Evolutionary conservation across 2,888 invertebrate species (phyloP), one percentile per base, ranked within the genome.

Genomic region (Philhelius pedissequus): DNA sequence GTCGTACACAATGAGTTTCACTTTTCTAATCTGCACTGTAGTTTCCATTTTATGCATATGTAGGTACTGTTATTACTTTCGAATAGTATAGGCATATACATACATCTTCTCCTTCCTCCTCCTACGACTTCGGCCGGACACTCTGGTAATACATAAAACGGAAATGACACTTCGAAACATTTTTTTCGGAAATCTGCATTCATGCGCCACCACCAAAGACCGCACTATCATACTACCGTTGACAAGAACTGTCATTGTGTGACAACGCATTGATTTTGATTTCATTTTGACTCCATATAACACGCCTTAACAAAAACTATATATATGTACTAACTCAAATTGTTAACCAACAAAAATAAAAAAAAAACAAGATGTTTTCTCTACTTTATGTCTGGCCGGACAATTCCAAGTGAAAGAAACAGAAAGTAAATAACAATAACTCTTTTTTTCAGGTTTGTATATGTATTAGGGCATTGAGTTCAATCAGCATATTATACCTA

Each of bases 141-240:
- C 74, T 58, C 50, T 70, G 50, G 50, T 58, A 70, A 75, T 68
- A 66, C 52, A 62, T 52, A 40, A 68, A 84, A 80, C 84, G 84
- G 84, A 84, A 80, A 80, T 84, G 84, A 76, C 75, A 84, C 75
- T 74, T 45, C 22, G 25, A 15, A 52, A 18, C 66, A 38, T 1
- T 64, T n/a, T n/a, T n/a, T n/a, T 52, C 66, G 58, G 79, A 70
- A 80, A 84, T 84, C 84, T 84, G 80, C 84, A 84, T 84, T 71
- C 84, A 84, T 48, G 48, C 38, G 18, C 50, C 48, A 48, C 18
- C 18, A 52, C n/a, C 18, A 13, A 3, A 4, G 6, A 2, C 48
- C 22, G 13, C 48, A 11, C 45, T 48, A 52, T 80, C 69, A n/a
- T 18, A 40, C 38, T n/a, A 3, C 43, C 50, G 50, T 43, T 30